Evolutionary conservation across 1,140 invertebrate genomes (phyloP), one percentile per base, ranked within the genome.

Genomic region (Camponotus floridanus): DNA sequence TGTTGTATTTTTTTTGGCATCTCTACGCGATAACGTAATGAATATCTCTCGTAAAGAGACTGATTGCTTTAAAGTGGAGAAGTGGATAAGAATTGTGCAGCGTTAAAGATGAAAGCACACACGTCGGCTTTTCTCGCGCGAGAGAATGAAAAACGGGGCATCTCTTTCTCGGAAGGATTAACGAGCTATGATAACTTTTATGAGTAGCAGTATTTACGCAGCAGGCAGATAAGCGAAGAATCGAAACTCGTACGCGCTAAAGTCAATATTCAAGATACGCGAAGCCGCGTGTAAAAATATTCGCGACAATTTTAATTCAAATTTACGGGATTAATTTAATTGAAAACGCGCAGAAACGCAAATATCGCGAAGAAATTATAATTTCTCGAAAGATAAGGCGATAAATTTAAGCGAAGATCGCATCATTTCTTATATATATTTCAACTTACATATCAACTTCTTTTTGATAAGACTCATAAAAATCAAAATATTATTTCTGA

Each of bases 131-230:
- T 83, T 51, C 26, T n/a, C 68, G 67, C 26, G 26, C 36, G 51
- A 21, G 39, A 70, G 45, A 57, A 64, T 36, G 67, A 57, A 55
- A 33, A 80, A 70, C 48, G 13, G 4, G 39, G n/a, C 67, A 45
- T 81, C 48, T 51, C 26, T 55, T 83, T 74, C 79, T 83, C 39
- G 79, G 31, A 59, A 80, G 65, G 64, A 70, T 80, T 68, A 80
- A 83, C 68, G 68, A 83, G 55, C 9, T 5, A 55, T 36, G 79
- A 83, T 83, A 83, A 74, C 67, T 73, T 80, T 83, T 83, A 73
- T 68, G 79, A 83, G 79, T 45, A 59, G 68, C 68, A 61, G 18
- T 83, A 80, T 80, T 70, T 70, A 51, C 67, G 67, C 79, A 73
- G 55, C 68, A 33, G 31, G 55, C 55, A 73, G 79, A 83, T 83